Conservation (phyloP, 53 echinoderm and acorn worm genomes). For the Holothuria leucospilota region DNA sequence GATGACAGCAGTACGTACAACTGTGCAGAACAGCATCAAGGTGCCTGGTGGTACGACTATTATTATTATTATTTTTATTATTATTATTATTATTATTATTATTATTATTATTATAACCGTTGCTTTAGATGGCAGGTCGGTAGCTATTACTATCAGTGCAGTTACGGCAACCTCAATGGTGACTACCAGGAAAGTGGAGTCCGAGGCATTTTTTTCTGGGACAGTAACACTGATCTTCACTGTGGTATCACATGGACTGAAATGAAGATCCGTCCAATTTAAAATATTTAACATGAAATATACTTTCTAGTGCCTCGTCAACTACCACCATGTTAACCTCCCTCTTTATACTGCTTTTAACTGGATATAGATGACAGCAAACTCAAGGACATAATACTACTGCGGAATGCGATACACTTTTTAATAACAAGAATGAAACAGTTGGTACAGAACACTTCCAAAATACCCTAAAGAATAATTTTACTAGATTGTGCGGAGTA, state of each 20-base stretch:
- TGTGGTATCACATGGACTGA: background rate
- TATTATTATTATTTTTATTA: background rate
- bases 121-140: background rate
- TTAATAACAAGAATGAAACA: too few species aligned
- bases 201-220: background rate
- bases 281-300: background rate
- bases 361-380: too few species aligned
- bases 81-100: too few species aligned
- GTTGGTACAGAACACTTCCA: too few species aligned
- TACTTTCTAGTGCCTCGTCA: too few species aligned
- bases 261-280: constrained; percentile 14
- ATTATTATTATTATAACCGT: too few species aligned
- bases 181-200: background rate
- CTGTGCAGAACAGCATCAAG: constrained; percentile 17
- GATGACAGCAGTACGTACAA: background rate
- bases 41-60: constrained; percentile 34
- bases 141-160: background rate
- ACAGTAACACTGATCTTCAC: background rate
- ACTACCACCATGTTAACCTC: too few species aligned
- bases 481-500: too few species aligned
- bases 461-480: too few species aligned
- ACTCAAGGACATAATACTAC: too few species aligned
- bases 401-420: too few species aligned
- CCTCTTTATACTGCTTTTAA: too few species aligned
- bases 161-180: constrained; percentile 1